phyloP scores from a whole-genome alignment of 2,888 invertebrate genomes.

The Chrysomela aeneicollis region DNA sequence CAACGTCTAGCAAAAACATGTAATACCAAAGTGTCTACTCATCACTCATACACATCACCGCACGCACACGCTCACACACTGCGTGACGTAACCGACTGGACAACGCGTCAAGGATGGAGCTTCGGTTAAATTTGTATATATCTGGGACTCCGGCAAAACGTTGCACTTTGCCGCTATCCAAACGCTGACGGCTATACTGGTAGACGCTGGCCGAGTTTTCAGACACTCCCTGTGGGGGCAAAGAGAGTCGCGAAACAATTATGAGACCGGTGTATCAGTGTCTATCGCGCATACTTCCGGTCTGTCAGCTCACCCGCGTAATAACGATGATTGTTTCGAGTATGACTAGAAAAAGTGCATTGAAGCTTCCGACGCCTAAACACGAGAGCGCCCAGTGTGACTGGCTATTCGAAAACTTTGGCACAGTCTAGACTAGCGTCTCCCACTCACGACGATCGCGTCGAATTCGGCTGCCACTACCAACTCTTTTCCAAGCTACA shows the following conservation, averaged over 20 bases:
- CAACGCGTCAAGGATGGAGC: conserved; percentile 50
- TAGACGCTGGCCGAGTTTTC: neutral
- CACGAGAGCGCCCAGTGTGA: conserved; percentile 7
- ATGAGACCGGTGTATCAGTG: neutral
- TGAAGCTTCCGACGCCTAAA: neutral
- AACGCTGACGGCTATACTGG: neutral
- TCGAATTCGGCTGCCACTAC: conserved; percentile 16
- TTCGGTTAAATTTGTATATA: conserved; percentile 61
- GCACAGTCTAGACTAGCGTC: conserved; percentile 26
- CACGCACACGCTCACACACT: conserved; percentile 13
- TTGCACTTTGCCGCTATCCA: conserved; percentile 16
- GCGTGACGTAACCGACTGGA: conserved; percentile 45
- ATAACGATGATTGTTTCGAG: neutral
- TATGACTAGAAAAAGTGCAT: neutral
- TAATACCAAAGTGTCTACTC: conserved; percentile 11
- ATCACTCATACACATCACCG: conserved; percentile 20
- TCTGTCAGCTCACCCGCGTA: neutral
- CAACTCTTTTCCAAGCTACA: conserved; percentile 7
- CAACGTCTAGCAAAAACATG: conserved; percentile 17
- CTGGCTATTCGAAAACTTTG: conserved; percentile 17
- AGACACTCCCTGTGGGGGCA: neutral
- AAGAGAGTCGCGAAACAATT: neutral
- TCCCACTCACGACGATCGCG: conserved; percentile 21
- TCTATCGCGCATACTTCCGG: neutral
- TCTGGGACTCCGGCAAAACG: conserved; percentile 55